Percentiles rank a stretch among this genome's conserved stretches.
These are phyloP conservation scores for Pollicipes pollicipes DNA, from an alignment of 1,140 invertebrate species.

Conservation along the genomic window DNA sequence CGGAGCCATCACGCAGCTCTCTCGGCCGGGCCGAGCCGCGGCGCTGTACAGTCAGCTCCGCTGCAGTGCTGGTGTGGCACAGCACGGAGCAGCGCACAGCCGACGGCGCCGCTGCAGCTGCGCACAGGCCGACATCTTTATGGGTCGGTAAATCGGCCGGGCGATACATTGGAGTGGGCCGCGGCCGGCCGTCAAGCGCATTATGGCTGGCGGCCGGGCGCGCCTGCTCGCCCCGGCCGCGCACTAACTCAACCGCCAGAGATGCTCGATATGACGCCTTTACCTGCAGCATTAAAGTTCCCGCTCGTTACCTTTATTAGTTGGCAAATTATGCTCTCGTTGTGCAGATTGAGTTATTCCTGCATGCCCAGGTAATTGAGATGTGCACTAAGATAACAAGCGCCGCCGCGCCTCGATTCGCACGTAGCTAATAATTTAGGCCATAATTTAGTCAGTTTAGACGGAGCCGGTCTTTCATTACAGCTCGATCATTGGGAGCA, in stretches of 20 bases:
- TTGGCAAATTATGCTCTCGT: slow-evolving; percentile 1
- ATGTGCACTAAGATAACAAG: not conserved
- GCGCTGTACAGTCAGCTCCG: not conserved
- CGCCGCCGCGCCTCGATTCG: not conserved
- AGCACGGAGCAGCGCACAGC: no score
- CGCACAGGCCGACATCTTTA: not conserved
- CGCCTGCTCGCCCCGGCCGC: no score
- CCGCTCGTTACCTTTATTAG: slow-evolving; percentile 1
- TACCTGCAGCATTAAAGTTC: not conserved
- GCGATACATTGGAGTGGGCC: not conserved
- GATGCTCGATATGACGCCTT: not conserved
- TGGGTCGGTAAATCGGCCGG: not conserved
- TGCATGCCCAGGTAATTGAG: not conserved
- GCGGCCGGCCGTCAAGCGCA: no score
- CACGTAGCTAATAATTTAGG: not conserved
- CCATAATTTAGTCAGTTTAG: slow-evolving; percentile 1
- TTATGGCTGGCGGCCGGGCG: no score
- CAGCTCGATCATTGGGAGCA: not conserved
- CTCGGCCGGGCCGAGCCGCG: no score
- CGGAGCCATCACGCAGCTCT: no score
- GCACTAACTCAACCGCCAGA: not conserved
- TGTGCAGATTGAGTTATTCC: slow-evolving; percentile 1
- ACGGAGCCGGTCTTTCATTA: not conserved
- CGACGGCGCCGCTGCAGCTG: no score
- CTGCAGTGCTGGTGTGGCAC: not conserved